These are phyloP conservation scores for Octomys mimax DNA, from an alignment of 2,797 vertebrate genomes.

Conservation along the genomic window DNA sequence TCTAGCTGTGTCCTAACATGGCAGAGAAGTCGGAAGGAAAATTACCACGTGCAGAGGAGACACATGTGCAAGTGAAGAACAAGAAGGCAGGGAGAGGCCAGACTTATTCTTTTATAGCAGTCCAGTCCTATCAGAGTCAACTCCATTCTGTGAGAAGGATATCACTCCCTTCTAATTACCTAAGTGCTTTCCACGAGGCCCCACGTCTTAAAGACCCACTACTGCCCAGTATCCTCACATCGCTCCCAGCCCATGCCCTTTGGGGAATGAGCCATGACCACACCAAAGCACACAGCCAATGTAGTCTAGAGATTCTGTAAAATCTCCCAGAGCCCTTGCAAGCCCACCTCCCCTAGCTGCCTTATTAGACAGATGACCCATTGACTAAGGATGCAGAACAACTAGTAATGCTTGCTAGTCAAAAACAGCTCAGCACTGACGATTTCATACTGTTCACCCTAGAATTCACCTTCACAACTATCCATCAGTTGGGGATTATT, in stretches of 20 bases:
- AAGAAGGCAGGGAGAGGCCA: not conserved
- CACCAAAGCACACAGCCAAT: not conserved
- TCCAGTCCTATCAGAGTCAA: not conserved
- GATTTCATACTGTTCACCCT: not conserved
- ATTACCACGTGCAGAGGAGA: not conserved
- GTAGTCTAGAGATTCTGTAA: not conserved
- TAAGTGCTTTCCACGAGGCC: not conserved
- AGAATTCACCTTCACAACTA: conserved; percentile 15
- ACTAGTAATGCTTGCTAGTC: not conserved
- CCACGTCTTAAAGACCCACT: not conserved
- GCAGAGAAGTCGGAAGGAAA: no score
- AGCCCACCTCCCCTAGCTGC: not conserved
- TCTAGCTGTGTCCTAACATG: not conserved
- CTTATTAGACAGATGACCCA: not conserved
- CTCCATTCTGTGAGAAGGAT: not conserved
- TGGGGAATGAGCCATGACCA: not conserved
- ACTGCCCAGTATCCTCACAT: no score
- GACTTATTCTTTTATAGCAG: not conserved
- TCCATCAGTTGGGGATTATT: not conserved
- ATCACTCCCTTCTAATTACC: not conserved
- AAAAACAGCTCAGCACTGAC: conserved; percentile 30
- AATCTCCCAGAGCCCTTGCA: not conserved
- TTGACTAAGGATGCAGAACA: not conserved
- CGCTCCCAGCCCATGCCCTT: not conserved
- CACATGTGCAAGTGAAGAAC: not conserved